Conservation (phyloP, 2,888 invertebrate species). For the Mystacides longicornis region DNA sequence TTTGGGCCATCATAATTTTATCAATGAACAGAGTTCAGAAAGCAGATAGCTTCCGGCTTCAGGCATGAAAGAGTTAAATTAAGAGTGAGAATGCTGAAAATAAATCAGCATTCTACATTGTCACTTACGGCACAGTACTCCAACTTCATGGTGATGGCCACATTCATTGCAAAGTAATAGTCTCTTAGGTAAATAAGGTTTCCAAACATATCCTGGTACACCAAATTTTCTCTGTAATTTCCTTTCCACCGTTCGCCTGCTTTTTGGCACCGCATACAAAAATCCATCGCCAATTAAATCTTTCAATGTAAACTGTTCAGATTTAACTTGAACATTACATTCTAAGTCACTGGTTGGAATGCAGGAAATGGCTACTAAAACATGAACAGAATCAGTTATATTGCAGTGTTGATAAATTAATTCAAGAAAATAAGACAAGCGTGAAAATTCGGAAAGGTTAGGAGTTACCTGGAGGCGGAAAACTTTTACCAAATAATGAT, state of each 20-base stretch:
- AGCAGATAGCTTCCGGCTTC: no score
- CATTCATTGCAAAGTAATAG: slow-evolving; percentile 72
- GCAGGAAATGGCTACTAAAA: not conserved
- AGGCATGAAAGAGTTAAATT: not conserved
- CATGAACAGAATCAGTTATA: not conserved
- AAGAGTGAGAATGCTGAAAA: not conserved
- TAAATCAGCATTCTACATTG: not conserved
- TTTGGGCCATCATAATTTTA: no score
- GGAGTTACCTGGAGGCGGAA: slow-evolving; percentile 22
- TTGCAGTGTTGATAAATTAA: no score
- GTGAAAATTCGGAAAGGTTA: no score
- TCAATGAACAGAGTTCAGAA: no score
- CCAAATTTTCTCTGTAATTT: slow-evolving; percentile 69
- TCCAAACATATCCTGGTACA: slow-evolving; percentile 55
- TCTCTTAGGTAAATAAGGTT: slow-evolving; percentile 65
- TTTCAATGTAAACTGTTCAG: slow-evolving; percentile 47
- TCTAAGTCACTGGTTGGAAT: not conserved
- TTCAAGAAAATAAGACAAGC: no score
- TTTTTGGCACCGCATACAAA: slow-evolving; percentile 76
- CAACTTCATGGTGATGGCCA: slow-evolving; percentile 75
- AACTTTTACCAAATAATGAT: slow-evolving; percentile 16
- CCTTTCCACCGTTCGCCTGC: slow-evolving; percentile 68
- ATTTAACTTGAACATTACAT: slow-evolving; percentile 1
- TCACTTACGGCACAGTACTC: slow-evolving; percentile 69
- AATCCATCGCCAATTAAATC: slow-evolving; percentile 66